phyloP scores from a whole-genome alignment of 2,113 vertebrate genomes.

The Hiodon alosoides region DNA sequence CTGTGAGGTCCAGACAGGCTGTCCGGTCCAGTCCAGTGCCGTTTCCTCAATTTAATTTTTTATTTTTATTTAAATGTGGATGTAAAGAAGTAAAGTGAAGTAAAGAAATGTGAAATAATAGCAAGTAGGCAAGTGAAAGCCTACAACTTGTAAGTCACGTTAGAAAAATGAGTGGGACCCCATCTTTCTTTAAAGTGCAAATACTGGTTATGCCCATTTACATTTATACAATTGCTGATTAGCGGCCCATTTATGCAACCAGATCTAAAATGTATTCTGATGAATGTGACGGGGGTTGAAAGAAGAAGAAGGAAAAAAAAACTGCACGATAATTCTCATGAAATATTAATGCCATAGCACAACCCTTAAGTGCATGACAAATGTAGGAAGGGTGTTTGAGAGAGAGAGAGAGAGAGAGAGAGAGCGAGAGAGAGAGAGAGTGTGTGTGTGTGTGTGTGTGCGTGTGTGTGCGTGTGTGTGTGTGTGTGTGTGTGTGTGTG shows the following conservation, averaged over 20 bases:
- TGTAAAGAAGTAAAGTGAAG: slow-evolving; percentile 19
- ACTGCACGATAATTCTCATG: slow-evolving; percentile 3
- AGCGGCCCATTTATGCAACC: slow-evolving; percentile 26
- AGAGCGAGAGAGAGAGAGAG: neutral
- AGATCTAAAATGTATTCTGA: slow-evolving; percentile 24
- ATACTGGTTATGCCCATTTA: slow-evolving; percentile 26
- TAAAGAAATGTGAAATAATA: neutral
- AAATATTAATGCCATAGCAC: slow-evolving; percentile 28
- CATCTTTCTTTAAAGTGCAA: slow-evolving; percentile 37
- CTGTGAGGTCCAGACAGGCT: slow-evolving; percentile 49
- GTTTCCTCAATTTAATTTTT: slow-evolving; percentile 32
- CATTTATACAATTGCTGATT: slow-evolving; percentile 27
- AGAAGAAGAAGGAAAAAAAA: slow-evolving; percentile 8
- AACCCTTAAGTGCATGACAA: slow-evolving; percentile 22
- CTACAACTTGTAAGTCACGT: slow-evolving; percentile 17
- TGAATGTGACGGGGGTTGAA: slow-evolving; percentile 16
- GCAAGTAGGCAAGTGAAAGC: neutral
- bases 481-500: too few relatives aligned
- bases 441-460: neutral
- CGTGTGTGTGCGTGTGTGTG: neutral
- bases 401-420: neutral
- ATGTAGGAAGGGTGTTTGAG: slow-evolving; percentile 12
- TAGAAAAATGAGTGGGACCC: slow-evolving; percentile 18
- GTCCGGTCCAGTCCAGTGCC: slow-evolving; percentile 28
- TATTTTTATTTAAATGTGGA: neutral